These are phyloP conservation scores for Melanaphis sacchari DNA, from an alignment of 1,140 invertebrate genomes.

Conservation along the genomic window DNA sequence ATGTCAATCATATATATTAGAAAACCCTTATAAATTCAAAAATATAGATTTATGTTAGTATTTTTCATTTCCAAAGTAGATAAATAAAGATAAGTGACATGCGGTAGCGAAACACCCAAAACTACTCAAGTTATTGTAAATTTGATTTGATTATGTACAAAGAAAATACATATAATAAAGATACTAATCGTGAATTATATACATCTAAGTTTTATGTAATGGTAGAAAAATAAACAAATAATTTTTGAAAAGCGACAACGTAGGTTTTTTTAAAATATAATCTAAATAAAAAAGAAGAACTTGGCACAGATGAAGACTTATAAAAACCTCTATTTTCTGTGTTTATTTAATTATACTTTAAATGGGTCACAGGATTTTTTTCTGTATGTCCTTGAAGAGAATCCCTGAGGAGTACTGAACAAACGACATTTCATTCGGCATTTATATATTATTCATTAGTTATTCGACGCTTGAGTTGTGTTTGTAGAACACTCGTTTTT, in stretches of 20 bases:
- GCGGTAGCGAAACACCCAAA: background rate
- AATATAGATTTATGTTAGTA: background rate
- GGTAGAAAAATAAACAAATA: background rate
- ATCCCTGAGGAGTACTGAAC: background rate
- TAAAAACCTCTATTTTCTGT: background rate
- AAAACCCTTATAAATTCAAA: background rate
- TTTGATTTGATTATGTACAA: background rate
- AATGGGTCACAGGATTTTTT: slow-evolving; percentile 24
- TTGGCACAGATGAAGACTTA: background rate
- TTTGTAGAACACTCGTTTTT: slow-evolving; percentile 39
- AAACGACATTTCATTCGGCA: background rate
- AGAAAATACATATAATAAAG: background rate
- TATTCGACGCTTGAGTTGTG: background rate
- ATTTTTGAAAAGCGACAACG: background rate
- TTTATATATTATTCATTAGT: slow-evolving; percentile 48
- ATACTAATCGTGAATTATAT: background rate
- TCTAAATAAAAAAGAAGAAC: background rate
- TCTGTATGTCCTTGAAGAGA: background rate
- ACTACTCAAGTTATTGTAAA: background rate
- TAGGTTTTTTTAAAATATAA: slow-evolving; percentile 27
- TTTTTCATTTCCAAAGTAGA: background rate
- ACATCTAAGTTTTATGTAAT: background rate
- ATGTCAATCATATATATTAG: slow-evolving; percentile 8
- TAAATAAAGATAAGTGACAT: background rate
- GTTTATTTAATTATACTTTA: slow-evolving; percentile 44